Base-by-base conservation (phyloP, 2,797 vertebrate species). In the Microctenopoma steveboyesi region DNA sequence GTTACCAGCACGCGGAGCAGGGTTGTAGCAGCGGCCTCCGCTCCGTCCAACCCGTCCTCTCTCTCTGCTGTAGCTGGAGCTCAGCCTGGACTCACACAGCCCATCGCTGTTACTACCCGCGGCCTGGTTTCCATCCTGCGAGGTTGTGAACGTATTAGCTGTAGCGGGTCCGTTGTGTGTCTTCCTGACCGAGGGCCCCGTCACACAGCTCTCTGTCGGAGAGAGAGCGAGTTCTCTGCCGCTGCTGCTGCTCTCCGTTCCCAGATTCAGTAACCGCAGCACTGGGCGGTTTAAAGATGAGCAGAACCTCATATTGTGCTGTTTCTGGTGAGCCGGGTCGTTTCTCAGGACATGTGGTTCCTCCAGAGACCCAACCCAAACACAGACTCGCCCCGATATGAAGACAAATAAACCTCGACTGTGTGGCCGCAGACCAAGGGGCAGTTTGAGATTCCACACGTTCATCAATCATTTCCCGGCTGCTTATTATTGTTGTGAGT, bases 361-460 rank as follows among this genome's bases (percentile, higher is more conserved):
- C 87, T 86, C 79, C 56, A 66, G 85, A 87, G 89, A 64, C 74
- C 2, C 25, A 87, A 81, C 54, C 74, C 76, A 86, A 92, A 91
- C 89, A 92, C 77, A 74, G 84, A 76, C 84, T 85, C 81, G 47
- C 63, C 71, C 73, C 79, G 13, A 91, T 84, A 89, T 78, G 72
- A 92, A 91, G 89, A 92, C 79, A 90, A 91, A 92, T 91, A 91
- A 85, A 89, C 84, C 69, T 50, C 1, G 4, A 64, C 39, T n/a
- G 62, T 55, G 82, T 87, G 83, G 81, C 79, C 45, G 16, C 50
- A 52, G 45, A 86, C 80, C 88, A 84, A 65, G 84, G 84, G 79
- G 82, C 74, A 55, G 86, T 75, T 86, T 82, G 84, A 78, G 81
- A 72, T 88, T 89, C 82, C 85, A 71, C 62, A 72, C 51, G 68